A percentile compares a stretch with the other conserved stretches of the same genome.
Evolutionary conservation across 2,888 invertebrate genomes (phyloP).

Genomic region (Tenodera sinensis): DNA sequence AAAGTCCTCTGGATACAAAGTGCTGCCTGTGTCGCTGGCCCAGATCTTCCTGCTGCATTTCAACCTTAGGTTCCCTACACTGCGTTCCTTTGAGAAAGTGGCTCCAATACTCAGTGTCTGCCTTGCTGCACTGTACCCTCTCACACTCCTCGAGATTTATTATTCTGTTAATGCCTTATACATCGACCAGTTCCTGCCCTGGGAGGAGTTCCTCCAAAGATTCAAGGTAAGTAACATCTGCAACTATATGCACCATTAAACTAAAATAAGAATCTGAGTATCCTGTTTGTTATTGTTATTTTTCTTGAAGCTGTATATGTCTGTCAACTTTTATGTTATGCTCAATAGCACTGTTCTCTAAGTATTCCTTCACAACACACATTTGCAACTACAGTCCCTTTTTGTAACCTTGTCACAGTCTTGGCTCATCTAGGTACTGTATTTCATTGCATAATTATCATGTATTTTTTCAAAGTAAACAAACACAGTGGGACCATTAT

Average conservation of each 20-base stretch:
- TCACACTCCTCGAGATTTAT: slow-evolving; percentile 86
- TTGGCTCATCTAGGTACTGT: too few species aligned
- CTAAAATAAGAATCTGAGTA: too few species aligned
- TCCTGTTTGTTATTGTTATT: too few species aligned
- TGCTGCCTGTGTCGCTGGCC: slow-evolving; percentile 80
- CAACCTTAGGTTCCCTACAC: slow-evolving; percentile 86
- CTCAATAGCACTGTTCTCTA: too few species aligned
- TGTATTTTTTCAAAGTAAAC: too few species aligned
- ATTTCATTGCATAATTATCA: too few species aligned
- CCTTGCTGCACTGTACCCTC: slow-evolving; percentile 84
- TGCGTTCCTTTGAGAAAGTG: slow-evolving; percentile 78
- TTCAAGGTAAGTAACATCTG: slow-evolving; percentile 57
- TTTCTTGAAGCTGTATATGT: too few species aligned
- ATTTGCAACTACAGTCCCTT: too few species aligned
- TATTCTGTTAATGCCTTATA: slow-evolving; percentile 87
- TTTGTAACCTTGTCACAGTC: too few species aligned
- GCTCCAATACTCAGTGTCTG: slow-evolving; percentile 86
- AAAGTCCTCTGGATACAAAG: slow-evolving; percentile 89
- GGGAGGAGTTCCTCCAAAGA: slow-evolving; percentile 87
- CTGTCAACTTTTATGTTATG: too few species aligned
- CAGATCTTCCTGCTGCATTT: slow-evolving; percentile 90
- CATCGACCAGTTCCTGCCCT: slow-evolving; percentile 73
- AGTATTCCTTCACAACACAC: too few species aligned
- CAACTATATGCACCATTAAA: not conserved
- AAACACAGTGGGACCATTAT: too few species aligned